These are phyloP conservation scores for Apis dorsata DNA, from an alignment of 1,140 invertebrate species.

Conservation along the genomic window DNA sequence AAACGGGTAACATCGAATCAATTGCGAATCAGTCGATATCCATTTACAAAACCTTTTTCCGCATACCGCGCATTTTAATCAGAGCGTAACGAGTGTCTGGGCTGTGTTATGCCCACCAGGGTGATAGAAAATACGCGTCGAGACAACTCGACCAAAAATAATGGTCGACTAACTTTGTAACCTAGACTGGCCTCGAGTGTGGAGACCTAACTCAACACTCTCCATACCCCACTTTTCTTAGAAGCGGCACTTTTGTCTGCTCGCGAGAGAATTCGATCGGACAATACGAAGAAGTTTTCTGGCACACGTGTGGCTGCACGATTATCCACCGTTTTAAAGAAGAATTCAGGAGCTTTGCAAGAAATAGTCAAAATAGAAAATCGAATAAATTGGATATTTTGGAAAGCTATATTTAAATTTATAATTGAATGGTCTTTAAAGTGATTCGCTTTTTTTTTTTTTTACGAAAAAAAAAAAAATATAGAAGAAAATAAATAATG, in stretches of 20 bases:
- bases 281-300: constrained; percentile 12
- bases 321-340: neutral
- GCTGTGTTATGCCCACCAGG: neutral
- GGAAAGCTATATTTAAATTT: no score
- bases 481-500: no score
- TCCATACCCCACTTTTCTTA: constrained; percentile 48
- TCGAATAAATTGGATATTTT: no score
- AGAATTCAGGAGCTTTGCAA: neutral
- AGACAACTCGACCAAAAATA: constrained; percentile 50
- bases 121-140: constrained; percentile 33
- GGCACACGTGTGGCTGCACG: neutral
- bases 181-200: constrained; percentile 41
- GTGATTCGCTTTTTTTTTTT: no score
- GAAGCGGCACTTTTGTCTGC: constrained; percentile 37
- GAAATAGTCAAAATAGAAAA: neutral
- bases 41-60: constrained; percentile 20
- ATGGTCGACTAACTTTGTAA: constrained; percentile 54
- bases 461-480: no score
- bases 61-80: constrained; percentile 41
- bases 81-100: constrained; percentile 14
- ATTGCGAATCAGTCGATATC: neutral
- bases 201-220: constrained; percentile 9
- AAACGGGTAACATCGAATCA: neutral
- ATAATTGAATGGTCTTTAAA: no score
- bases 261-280: neutral